Evolutionary conservation across 2,888 invertebrate species (phyloP).

Genomic region (Tribolium freemani): DNA sequence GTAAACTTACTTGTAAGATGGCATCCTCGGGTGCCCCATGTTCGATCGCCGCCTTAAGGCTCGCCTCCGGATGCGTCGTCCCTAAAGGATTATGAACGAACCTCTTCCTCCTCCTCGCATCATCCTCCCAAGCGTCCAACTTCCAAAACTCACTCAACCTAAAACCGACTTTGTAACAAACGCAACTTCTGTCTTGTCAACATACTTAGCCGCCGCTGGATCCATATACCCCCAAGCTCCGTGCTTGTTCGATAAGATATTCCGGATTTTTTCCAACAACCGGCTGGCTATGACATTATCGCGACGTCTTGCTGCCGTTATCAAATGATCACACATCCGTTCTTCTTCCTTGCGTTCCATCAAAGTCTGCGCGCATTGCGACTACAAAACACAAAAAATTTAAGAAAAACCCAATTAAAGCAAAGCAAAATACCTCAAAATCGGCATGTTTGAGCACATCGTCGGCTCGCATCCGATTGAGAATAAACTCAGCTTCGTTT

Average conservation of each 20-base stretch:
- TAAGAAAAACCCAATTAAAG: neutral
- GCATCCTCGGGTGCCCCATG: slow-evolving; percentile 92
- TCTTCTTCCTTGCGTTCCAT: slow-evolving; percentile 95
- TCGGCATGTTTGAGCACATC: slow-evolving; percentile 99
- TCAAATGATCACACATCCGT: slow-evolving; percentile 96
- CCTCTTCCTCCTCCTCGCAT: slow-evolving; percentile 93
- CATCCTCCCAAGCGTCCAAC: slow-evolving; percentile 99
- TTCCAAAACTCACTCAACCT: slow-evolving; percentile 84
- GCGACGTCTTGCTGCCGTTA: slow-evolving; percentile 93
- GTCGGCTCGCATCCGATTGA: slow-evolving; percentile 98
- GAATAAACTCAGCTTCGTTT: slow-evolving; percentile 99
- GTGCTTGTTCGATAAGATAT: slow-evolving; percentile 89
- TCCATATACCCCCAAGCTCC: slow-evolving; percentile 84
- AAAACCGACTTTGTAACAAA: neutral
- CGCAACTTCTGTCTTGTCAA: neutral
- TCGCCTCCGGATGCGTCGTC: slow-evolving; percentile 92
- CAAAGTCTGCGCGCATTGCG: slow-evolving; percentile 91
- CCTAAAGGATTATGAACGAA: slow-evolving; percentile 97
- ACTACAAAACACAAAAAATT: slow-evolving; percentile 73
- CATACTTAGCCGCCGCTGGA: slow-evolving; percentile 69
- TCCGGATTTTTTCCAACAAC: slow-evolving; percentile 91
- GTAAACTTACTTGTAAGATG: slow-evolving; percentile 80
- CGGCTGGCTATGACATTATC: slow-evolving; percentile 94
- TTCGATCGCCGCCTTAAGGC: slow-evolving; percentile 85
- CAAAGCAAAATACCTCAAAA: slow-evolving; percentile 76